Evolutionary conservation across 2,113 vertebrate genomes (phyloP).

Genomic region (Ranitomeya imitator): DNA sequence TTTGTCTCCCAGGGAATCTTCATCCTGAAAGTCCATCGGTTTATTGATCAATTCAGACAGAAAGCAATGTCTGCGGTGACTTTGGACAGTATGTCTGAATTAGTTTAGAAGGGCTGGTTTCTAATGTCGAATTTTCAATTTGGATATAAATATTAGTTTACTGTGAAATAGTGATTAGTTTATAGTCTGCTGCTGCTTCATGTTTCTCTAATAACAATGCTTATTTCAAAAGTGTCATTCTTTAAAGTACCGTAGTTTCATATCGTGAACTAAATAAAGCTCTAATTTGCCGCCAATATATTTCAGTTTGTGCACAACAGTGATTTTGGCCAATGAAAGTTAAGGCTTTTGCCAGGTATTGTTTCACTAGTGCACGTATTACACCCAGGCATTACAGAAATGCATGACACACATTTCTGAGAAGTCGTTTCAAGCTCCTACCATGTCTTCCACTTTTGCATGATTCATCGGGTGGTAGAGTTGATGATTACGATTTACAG

Average conservation of each 20-base stretch:
- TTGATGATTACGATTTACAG: too few relatives aligned
- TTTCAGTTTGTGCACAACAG: background rate
- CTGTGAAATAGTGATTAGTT: too few relatives aligned
- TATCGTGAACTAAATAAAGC: background rate
- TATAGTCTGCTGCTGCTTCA: background rate
- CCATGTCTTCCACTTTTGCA: too few relatives aligned
- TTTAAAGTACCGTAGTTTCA: background rate
- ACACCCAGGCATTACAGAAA: background rate
- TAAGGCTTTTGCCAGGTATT: background rate
- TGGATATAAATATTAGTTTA: too few relatives aligned
- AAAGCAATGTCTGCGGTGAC: background rate
- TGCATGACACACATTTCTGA: background rate
- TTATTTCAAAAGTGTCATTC: background rate
- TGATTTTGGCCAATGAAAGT: background rate
- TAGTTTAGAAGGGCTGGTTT: background rate
- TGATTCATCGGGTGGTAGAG: too few relatives aligned
- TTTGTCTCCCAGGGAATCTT: background rate
- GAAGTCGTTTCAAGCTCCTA: too few relatives aligned
- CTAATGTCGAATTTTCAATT: background rate
- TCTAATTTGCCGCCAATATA: background rate
- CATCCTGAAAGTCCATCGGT: background rate
- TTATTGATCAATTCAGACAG: background rate
- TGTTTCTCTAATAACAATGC: background rate
- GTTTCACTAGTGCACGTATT: background rate
- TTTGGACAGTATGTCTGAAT: background rate